phyloP scores from a whole-genome alignment of 2,888 invertebrate species.

The Ornithoptera priamus region DNA sequence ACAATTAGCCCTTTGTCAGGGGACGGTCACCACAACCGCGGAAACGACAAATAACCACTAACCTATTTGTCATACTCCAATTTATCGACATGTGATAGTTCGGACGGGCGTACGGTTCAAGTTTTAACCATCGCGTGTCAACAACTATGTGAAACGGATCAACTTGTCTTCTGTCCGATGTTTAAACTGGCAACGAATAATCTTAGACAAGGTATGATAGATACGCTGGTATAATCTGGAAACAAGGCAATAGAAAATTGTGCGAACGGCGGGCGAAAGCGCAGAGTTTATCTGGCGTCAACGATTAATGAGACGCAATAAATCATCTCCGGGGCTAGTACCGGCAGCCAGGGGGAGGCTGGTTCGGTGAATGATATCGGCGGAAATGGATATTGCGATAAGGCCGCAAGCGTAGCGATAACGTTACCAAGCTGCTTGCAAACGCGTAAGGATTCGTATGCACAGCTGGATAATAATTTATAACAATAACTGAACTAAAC shows the following conservation, averaged over 20 bases:
- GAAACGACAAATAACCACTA: slow-evolving; percentile 34
- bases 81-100: slow-evolving; percentile 25
- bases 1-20: slow-evolving; percentile 40
- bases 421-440: slow-evolving; percentile 23
- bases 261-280: slow-evolving; percentile 42
- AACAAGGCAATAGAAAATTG: slow-evolving; percentile 45
- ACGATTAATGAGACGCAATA: slow-evolving; percentile 55
- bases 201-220: slow-evolving; percentile 49
- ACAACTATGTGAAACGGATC: background rate
- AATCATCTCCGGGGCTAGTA: slow-evolving; percentile 46
- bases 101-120: slow-evolving; percentile 39
- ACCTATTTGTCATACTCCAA: slow-evolving; percentile 34
- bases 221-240: slow-evolving; percentile 50
- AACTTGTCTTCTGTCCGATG: background rate
- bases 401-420: slow-evolving; percentile 48
- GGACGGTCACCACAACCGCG: slow-evolving; percentile 28
- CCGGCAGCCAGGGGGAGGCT: slow-evolving; percentile 45
- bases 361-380: slow-evolving; percentile 48
- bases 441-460: background rate
- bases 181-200: background rate
- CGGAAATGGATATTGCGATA: slow-evolving; percentile 65
- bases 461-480: slow-evolving; percentile 12
- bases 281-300: slow-evolving; percentile 49
- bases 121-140: slow-evolving; percentile 31
- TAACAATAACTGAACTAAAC: background rate